These are phyloP conservation scores for Nyleta sp. DNA, from an alignment of 2,888 invertebrate genomes.

Conservation along the genomic window DNA sequence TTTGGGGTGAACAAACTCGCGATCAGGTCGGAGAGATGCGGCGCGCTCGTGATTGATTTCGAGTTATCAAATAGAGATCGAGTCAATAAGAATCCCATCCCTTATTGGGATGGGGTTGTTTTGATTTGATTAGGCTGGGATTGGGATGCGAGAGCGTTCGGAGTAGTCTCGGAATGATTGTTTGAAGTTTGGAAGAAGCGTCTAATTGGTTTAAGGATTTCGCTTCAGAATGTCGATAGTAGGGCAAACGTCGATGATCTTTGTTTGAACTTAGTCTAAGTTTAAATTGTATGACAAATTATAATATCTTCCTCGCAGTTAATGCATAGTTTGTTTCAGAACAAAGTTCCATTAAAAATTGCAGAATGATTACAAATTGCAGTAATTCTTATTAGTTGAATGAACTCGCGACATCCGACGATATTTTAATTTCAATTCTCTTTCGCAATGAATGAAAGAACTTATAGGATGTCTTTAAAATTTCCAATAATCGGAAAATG, in stretches of 20 bases:
- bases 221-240: not conserved
- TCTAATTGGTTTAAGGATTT: slow-evolving; percentile 8
- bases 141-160: not conserved
- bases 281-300: not conserved
- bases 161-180: not conserved
- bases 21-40: slow-evolving; percentile 2
- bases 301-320: not conserved
- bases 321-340: not conserved
- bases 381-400: no score
- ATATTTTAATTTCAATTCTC: no score
- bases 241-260: not conserved
- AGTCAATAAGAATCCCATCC: slow-evolving; percentile 11
- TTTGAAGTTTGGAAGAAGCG: slow-evolving; percentile 1
- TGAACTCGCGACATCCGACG: no score
- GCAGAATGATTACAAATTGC: not conserved
- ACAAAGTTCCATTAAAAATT: not conserved
- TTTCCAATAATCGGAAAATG: no score
- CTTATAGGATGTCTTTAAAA: no score
- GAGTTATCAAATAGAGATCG: slow-evolving; percentile 16
- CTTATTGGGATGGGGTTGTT: slow-evolving; percentile 13
- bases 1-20: not conserved
- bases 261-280: not conserved
- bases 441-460: no score
- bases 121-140: slow-evolving; percentile 6
- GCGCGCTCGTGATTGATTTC: slow-evolving; percentile 2